Percentiles rank a stretch among this genome's conserved stretches.
Evolutionary conservation across 2,888 invertebrate species (phyloP).

Genomic region (Dasypogon diadema): DNA sequence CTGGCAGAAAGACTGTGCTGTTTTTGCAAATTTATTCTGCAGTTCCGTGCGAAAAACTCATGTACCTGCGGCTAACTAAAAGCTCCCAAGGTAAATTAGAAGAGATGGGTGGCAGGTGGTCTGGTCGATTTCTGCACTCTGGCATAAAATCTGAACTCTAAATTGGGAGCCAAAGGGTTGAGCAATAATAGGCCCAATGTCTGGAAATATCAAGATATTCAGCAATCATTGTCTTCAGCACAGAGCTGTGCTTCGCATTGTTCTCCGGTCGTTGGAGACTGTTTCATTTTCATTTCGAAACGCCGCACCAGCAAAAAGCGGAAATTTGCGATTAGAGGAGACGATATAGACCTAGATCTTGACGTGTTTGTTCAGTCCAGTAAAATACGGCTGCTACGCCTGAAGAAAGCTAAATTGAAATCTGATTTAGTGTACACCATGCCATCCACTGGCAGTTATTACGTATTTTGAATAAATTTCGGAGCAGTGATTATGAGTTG

Average conservation of each 20-base stretch:
- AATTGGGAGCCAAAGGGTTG: constrained; percentile 5
- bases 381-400: neutral
- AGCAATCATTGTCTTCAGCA: neutral
- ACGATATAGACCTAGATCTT: neutral
- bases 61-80: neutral
- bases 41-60: neutral
- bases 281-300: constrained; percentile 13
- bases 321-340: neutral
- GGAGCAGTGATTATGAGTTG: neutral
- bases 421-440: neutral
- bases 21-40: neutral
- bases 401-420: constrained; percentile 5
- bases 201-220: constrained; percentile 10
- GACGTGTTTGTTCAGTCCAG: neutral
- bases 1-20: neutral
- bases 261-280: neutral
- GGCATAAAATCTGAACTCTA: neutral
- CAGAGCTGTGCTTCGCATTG: neutral
- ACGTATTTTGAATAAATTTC: neutral
- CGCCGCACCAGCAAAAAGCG: constrained; percentile 5
- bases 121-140: neutral
- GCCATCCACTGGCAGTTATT: neutral
- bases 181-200: constrained; percentile 1
- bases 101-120: neutral
- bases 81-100: neutral